These are phyloP conservation scores for Brachyalestes nurse DNA, from an alignment of 2,797 vertebrate species.

Conservation along the genomic window DNA sequence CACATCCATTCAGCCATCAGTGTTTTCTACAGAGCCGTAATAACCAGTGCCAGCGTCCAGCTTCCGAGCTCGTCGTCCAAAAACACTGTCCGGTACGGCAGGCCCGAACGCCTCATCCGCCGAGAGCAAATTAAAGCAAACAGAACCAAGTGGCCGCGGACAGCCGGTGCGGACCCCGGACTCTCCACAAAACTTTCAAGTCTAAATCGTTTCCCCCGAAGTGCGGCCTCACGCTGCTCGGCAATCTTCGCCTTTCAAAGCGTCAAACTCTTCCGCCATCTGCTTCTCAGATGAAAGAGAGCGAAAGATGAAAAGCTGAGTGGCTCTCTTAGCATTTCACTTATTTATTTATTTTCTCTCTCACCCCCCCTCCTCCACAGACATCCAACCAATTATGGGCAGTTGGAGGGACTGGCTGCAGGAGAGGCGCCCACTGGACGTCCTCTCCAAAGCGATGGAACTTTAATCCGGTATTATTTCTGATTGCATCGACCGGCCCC, in stretches of 20 bases:
- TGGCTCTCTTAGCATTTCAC: conserved; percentile 31
- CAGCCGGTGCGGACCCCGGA: conserved; percentile 31
- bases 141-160: conserved; percentile 1
- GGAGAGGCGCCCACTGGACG: neutral
- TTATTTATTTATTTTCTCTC: conserved; percentile 53
- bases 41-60: neutral
- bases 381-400: conserved; percentile 48
- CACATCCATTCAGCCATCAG: neutral
- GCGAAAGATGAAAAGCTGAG: conserved; percentile 60
- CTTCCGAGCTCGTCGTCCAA: neutral
- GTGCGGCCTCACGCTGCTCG: conserved; percentile 46
- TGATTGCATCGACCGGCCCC: conserved; percentile 26
- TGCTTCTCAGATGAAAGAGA: conserved; percentile 66
- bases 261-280: conserved; percentile 53
- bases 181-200: conserved; percentile 50
- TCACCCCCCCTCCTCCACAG: neutral
- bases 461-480: conserved; percentile 41
- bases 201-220: conserved; percentile 55
- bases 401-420: conserved; percentile 6
- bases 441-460: conserved; percentile 26
- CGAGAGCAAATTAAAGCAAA: conserved; percentile 44
- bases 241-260: conserved; percentile 61
- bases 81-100: neutral
- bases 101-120: neutral
- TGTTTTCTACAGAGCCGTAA: neutral